Percentiles rank a stretch among this genome's conserved stretches.
These are phyloP conservation scores for Melieria crassipennis DNA, from an alignment of 2,888 invertebrate genomes.

Conservation along the genomic window DNA sequence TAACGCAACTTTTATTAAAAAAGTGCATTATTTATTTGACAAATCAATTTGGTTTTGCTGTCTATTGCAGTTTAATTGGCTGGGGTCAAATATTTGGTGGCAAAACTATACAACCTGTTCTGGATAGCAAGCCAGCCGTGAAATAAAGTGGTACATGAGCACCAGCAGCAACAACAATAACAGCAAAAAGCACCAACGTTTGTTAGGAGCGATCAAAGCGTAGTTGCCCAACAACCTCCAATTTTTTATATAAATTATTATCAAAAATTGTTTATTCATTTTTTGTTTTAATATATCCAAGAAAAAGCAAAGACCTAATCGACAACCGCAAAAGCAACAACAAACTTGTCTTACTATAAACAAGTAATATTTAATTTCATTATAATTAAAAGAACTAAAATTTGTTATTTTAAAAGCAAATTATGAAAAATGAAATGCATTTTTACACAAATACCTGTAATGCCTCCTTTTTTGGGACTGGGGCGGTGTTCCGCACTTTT, in stretches of 20 bases:
- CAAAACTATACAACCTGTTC: constrained; percentile 87
- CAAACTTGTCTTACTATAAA: constrained; percentile 21
- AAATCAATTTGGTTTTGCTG: constrained; percentile 9
- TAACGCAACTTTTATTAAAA: background rate
- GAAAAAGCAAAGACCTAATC: constrained; percentile 6
- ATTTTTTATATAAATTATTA: constrained; percentile 29
- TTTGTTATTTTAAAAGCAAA: constrained; percentile 35
- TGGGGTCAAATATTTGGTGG: constrained; percentile 99
- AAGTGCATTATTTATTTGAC: background rate
- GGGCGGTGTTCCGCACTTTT: no score
- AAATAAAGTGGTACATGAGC: constrained; percentile 11
- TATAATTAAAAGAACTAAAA: constrained; percentile 33
- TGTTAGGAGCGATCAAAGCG: constrained; percentile 26
- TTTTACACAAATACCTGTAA: constrained; percentile 34
- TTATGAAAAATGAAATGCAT: constrained; percentile 34
- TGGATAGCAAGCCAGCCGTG: constrained; percentile 45
- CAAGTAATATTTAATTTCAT: constrained; percentile 36
- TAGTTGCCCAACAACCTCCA: constrained; percentile 12
- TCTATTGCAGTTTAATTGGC: constrained; percentile 85
- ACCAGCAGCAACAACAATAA: constrained; percentile 1
- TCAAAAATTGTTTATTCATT: constrained; percentile 14
- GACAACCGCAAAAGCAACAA: constrained; percentile 22
- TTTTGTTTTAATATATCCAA: constrained; percentile 11
- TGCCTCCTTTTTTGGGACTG: background rate
- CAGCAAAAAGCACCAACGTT: constrained; percentile 1